phyloP scores from a whole-genome alignment of 2,888 invertebrate species.

The Reticulitermes lucifugus region DNA sequence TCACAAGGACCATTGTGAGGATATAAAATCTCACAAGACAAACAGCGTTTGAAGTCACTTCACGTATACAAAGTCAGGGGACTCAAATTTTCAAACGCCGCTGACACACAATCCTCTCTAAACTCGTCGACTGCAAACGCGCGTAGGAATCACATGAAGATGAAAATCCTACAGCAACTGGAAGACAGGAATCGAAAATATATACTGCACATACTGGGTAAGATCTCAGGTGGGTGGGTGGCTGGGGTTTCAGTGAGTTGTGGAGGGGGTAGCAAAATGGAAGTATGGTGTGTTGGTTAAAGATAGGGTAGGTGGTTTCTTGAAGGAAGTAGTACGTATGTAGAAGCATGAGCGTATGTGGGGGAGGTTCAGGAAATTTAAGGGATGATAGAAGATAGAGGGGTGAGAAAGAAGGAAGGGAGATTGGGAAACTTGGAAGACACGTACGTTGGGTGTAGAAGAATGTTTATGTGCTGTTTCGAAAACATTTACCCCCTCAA shows the following conservation, averaged over 20 bases:
- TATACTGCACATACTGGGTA: slow-evolving; percentile 41
- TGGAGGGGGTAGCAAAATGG: slow-evolving; percentile 2
- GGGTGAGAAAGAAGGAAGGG: slow-evolving; percentile 10
- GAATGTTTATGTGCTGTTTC: not conserved
- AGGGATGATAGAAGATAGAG: slow-evolving; percentile 3
- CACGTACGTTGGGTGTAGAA: not conserved
- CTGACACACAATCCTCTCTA: not conserved
- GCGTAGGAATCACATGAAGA: slow-evolving; percentile 37
- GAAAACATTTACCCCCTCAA: not conserved
- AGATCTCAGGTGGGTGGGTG: slow-evolving; percentile 34
- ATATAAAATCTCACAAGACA: no score
- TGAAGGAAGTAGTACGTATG: slow-evolving; percentile 25
- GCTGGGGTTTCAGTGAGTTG: not conserved
- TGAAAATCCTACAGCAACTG: slow-evolving; percentile 38
- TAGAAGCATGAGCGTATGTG: slow-evolving; percentile 7
- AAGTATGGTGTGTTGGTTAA: slow-evolving; percentile 11
- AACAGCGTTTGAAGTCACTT: no score
- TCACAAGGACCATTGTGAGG: no score
- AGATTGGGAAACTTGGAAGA: slow-evolving; percentile 39
- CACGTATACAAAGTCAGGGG: no score
- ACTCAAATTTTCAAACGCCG: not conserved
- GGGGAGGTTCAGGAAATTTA: slow-evolving; percentile 42
- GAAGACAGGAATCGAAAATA: slow-evolving; percentile 43
- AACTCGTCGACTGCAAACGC: not conserved
- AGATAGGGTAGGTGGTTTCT: slow-evolving; percentile 34